phyloP scores from a whole-genome alignment of 2,797 vertebrate species.

The Capromys pilorides region DNA sequence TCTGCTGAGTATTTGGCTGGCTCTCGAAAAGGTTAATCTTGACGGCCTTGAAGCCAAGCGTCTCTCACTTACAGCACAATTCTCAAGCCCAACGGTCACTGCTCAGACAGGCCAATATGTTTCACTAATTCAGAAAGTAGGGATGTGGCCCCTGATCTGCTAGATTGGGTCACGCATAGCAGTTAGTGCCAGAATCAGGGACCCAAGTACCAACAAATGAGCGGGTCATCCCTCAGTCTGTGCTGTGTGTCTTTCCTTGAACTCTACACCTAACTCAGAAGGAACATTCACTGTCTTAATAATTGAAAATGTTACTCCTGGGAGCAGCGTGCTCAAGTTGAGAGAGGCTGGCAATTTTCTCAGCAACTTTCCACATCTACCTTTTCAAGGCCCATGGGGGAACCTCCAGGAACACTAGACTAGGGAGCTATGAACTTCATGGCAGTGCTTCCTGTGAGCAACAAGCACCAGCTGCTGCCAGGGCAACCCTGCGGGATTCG shows the following conservation, averaged over 20 bases:
- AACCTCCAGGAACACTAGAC: background rate
- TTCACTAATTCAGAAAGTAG: background rate
- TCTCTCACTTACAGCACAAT: background rate
- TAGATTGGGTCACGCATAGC: background rate
- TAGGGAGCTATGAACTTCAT: slow-evolving; percentile 1
- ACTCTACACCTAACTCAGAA: too few relatives aligned
- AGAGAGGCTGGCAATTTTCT: background rate
- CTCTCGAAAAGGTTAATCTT: background rate
- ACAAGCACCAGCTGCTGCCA: background rate
- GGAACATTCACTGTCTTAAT: background rate
- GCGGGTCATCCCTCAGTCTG: background rate
- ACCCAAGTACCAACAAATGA: background rate
- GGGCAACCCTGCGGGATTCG: background rate
- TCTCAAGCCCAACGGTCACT: background rate
- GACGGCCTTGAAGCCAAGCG: background rate
- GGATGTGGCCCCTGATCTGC: background rate
- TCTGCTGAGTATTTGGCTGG: too few relatives aligned
- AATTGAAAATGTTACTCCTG: rapidly evolving
- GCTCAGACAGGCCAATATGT: background rate
- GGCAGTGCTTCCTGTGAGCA: background rate
- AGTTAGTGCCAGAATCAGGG: background rate
- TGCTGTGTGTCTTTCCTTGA: rapidly evolving
- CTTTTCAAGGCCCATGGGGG: background rate
- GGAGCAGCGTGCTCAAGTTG: background rate
- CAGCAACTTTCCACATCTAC: background rate